Evolutionary conservation across 2,113 vertebrate genomes (phyloP), one percentile per base, ranked within the genome.

Genomic region (Falco punctatus): DNA sequence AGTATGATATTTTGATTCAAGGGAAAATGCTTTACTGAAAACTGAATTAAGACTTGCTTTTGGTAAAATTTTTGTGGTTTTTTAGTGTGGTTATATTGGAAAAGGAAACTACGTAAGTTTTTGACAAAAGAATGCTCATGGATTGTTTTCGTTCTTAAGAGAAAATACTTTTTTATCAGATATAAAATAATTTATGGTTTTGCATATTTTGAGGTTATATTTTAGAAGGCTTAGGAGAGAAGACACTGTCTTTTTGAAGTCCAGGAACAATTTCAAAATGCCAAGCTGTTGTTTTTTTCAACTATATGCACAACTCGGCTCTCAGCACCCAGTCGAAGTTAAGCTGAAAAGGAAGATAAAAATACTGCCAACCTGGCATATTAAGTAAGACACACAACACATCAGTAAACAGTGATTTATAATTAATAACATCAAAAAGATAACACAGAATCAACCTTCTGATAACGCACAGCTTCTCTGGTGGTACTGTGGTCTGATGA

Each of bases 11-110:
- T 94, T 84, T 94, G 21, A 77, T 88, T 90, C 18, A 65, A 84
- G 59, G 72, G 15, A 89, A 84, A 86, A 91, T 52, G 22, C 42
- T 95, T 92, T 90, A 35, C 69, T 87, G 83, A 88, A 84, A 93
- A 59, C 42, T 52, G 40, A 44, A 32, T 54, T 74, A 61, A 55
- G 58, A 42, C 6, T 67, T 58, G n/a, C 14, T 92, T 95, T 86
- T 91, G 27, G 30, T 62, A 62, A 73, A 40, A 4, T 38, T 85
- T 28, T 35, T 74, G 26, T 70, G 27, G 24, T 51, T 93, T 88
- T 86, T 14, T 71, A 71, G 70, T 73, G 22, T 40, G 15, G 18
- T 84, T 79, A 16, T 42, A 30, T 46, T 81, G 73, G 82, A 88
- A 86, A 92, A 81, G 15, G 26, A 91, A 92, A 20, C 15, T 27